A percentile compares a stretch with the other conserved stretches of the same genome.
phyloP scores from a whole-genome alignment of 1,140 invertebrate species.

The Polypedilum vanderplanki region DNA sequence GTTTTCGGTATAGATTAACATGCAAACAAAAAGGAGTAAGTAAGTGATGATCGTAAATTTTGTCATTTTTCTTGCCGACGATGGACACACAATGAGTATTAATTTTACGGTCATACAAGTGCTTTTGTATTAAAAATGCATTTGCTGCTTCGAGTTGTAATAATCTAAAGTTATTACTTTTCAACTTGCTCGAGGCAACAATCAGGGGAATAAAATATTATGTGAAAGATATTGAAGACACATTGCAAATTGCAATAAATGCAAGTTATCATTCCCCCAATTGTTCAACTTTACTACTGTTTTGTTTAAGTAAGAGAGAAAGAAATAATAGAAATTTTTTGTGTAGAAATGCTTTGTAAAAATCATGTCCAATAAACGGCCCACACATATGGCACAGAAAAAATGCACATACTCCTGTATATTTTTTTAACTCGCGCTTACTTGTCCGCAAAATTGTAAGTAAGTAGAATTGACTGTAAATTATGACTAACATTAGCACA shows the following conservation, averaged over 20 bases:
- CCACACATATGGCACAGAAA: not conserved
- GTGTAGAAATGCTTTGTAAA: not conserved
- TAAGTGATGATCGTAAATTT: not conserved
- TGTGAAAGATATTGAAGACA: no score
- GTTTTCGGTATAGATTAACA: not conserved
- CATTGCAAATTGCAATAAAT: no score
- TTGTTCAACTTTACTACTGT: no score
- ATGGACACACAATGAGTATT: constrained; percentile 12
- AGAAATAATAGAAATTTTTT: not conserved
- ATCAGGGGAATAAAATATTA: no score
- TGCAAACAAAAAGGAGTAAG: not conserved
- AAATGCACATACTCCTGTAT: not conserved
- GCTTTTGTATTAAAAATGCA: no score
- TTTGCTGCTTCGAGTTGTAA: not conserved
- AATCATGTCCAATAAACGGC: constrained; percentile 1
- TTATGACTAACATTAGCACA: constrained; percentile 18
- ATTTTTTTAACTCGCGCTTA: not conserved
- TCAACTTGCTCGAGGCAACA: not conserved
- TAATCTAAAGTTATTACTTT: constrained; percentile 8
- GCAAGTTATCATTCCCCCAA: no score
- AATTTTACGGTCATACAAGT: not conserved
- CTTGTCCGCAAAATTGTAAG: constrained; percentile 1
- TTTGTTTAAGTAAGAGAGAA: no score
- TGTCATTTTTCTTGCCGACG: not conserved
- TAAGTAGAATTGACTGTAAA: not conserved